A percentile compares a stretch with the other conserved stretches of the same genome.
phyloP scores from a whole-genome alignment of 2,797 vertebrate genomes.

The Anguilla obscura region DNA sequence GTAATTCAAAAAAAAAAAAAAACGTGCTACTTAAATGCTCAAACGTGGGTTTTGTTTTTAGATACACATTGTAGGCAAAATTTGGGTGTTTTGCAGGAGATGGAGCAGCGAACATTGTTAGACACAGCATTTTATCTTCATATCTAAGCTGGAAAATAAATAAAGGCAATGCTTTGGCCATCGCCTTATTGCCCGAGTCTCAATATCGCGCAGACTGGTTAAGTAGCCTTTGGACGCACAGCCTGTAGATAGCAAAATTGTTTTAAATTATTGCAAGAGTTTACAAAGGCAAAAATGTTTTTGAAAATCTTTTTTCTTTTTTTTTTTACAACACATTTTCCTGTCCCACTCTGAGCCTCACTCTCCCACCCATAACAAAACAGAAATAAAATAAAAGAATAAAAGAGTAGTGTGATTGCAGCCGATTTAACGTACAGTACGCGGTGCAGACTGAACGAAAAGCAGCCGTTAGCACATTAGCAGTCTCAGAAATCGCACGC shows the following conservation, averaged over 20 bases:
- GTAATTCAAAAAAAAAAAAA: neutral
- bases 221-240: neutral
- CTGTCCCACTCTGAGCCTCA: neutral
- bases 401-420: neutral
- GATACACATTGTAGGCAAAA: neutral
- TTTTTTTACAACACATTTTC: neutral
- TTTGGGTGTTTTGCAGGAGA: neutral
- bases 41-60: neutral
- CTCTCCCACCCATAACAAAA: neutral
- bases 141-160: neutral
- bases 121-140: neutral
- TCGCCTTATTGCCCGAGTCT: neutral
- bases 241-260: neutral
- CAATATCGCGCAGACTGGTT: neutral
- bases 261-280: neutral
- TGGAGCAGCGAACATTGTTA: neutral
- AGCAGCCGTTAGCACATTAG: neutral
- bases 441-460: neutral
- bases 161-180: neutral
- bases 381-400: neutral
- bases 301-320: too few species aligned
- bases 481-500: neutral
- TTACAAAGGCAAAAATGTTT: too few species aligned
- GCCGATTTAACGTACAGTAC: neutral
- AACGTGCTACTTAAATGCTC: neutral